These are phyloP conservation scores for Aphelinus certus DNA, from an alignment of 1,140 invertebrate species.

Conservation along the genomic window DNA sequence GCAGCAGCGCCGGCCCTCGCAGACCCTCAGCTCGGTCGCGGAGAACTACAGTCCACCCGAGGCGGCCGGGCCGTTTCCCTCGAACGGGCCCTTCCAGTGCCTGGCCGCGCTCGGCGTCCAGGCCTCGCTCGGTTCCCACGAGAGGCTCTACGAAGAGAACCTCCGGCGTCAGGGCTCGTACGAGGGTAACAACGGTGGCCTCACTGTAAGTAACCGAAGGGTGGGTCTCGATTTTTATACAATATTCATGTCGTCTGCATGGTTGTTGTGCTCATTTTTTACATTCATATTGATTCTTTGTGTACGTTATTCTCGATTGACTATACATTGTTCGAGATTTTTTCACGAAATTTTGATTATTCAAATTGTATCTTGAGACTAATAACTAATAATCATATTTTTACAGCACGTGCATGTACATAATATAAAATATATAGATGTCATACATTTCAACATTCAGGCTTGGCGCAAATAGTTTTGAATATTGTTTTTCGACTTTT, in stretches of 20 bases:
- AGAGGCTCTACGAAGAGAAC: constrained; percentile 68
- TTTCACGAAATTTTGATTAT: no score
- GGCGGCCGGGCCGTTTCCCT: constrained; percentile 66
- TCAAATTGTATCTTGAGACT: no score
- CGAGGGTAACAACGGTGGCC: constrained; percentile 51
- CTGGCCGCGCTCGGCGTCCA: constrained; percentile 74
- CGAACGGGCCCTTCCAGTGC: constrained; percentile 81
- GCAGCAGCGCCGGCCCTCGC: constrained; percentile 67
- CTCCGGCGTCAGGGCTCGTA: constrained; percentile 58
- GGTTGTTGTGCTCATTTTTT: no score
- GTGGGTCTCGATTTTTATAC: constrained; percentile 50
- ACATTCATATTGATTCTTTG: no score
- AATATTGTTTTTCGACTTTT: constrained; percentile 30
- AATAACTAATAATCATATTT: no score
- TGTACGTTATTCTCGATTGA: no score
- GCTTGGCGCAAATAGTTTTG: no score
- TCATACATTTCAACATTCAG: no score
- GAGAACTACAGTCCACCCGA: constrained; percentile 71
- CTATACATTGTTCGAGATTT: no score
- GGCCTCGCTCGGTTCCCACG: constrained; percentile 68
- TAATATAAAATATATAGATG: no score
- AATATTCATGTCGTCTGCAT: constrained; percentile 23
- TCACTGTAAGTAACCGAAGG: constrained; percentile 54
- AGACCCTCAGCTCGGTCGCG: constrained; percentile 71
- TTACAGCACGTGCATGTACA: no score